Base-by-base conservation (phyloP, 2,797 vertebrate species). In the Echeneis naucrates region DNA sequence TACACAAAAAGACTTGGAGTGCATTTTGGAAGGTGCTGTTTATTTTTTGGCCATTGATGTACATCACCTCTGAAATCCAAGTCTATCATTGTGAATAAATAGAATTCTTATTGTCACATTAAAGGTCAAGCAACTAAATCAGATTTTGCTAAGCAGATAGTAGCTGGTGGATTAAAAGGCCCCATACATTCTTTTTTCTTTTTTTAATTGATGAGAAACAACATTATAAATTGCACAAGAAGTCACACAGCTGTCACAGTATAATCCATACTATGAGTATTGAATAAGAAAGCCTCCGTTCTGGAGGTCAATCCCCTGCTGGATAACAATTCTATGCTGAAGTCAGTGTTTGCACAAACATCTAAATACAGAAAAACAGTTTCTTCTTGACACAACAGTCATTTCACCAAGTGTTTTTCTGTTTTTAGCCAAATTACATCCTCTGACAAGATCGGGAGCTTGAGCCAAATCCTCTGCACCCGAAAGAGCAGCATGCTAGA, bases 371-470 rank as follows among this genome's bases (percentile, higher is more conserved):
- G n/a, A 55, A 38, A 30, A 51, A 13, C 5, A 12, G 37, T 4
- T 12, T 8, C 52, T 30, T 45, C 52, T 64, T 5, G 1, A 55
- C 32, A 50, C 38, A 38, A 52, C 68, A 26, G 40, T 59, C 59
- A 62, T 24, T 72, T 48, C 38, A 64, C 53, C 27, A 38, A 84
- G 66, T 66, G 63, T 8, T 42, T 42, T 33, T 75, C 78, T 68
- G 58, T 47, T 83, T 82, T 68, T 75, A 64, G 48, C 60, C 51
- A 84, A 87, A 83, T 86, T 83, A 88, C 33, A 75, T 76, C 58
- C 58, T 82, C 27, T 24, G 56, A 58, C 19, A 4, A 35, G 50
- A 55, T 50, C 54, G 27, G 35, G 26, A 56, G 44, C 42, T 62
- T 14, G 30, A 5, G 51, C 58, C 51, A 54, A 47, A 66, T 42